phyloP scores from a whole-genome alignment of 2,888 invertebrate species.

The Idaea dimidiata region DNA sequence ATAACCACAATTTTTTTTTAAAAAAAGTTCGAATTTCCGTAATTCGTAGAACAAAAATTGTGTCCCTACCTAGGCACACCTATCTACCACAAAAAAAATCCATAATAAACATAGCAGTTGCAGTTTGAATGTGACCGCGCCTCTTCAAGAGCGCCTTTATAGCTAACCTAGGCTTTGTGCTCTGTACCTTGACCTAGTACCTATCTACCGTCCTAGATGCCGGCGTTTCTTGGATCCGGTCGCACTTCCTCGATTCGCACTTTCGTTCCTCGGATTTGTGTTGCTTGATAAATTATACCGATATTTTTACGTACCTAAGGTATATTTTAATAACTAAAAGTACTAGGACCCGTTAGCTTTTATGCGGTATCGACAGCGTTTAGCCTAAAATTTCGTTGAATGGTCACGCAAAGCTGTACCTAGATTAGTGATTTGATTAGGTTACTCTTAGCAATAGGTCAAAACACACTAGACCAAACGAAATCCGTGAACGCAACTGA shows the following conservation, averaged over 20 bases:
- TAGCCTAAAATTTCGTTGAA: background rate
- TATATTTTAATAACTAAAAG: background rate
- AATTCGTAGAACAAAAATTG: too few species aligned
- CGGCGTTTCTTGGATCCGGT: background rate
- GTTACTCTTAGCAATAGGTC: background rate
- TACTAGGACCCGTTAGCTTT: background rate
- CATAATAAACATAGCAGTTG: background rate
- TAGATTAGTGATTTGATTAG: background rate
- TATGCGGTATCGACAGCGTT: background rate
- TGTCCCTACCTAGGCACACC: too few species aligned
- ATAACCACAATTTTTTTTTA: too few species aligned
- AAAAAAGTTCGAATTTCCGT: too few species aligned
- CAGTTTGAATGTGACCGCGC: slow-evolving; percentile 1
- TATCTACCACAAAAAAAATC: background rate
- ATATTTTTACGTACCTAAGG: background rate
- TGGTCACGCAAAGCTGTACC: background rate
- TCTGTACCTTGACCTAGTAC: background rate
- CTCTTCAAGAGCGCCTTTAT: background rate
- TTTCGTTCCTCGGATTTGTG: background rate
- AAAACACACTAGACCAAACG: too few species aligned
- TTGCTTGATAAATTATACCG: background rate
- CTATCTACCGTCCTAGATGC: background rate
- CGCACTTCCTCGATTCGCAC: background rate
- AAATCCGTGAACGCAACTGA: too few species aligned
- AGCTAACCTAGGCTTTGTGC: background rate